A percentile compares a stretch with the other conserved stretches of the same genome.
Conservation (phyloP, 2,113 vertebrate genomes). For the Pogonocichla stellata region DNA sequence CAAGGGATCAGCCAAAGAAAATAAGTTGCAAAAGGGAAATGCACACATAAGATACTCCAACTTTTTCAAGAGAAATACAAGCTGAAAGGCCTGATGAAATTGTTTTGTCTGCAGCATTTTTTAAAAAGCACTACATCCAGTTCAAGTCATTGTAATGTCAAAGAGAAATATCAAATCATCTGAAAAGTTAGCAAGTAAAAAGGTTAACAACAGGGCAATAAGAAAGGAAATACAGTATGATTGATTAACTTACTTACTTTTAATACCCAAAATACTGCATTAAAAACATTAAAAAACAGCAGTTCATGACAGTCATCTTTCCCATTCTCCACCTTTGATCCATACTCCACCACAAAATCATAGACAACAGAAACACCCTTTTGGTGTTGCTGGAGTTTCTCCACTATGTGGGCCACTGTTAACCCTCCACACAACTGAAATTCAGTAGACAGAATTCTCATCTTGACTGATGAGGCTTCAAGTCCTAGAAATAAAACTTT, state of each 20-base stretch:
- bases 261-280: not conserved
- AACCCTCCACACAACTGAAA: not conserved
- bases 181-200: constrained; percentile 34
- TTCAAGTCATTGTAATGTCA: constrained; percentile 6
- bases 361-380: not conserved
- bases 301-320: not conserved
- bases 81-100: not conserved
- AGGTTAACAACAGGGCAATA: constrained; percentile 6
- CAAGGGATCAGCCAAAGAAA: constrained; percentile 40
- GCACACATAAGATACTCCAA: not conserved
- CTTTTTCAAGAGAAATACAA: constrained; percentile 34
- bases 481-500: not conserved
- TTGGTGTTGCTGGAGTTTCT: not conserved
- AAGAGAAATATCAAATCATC: constrained; percentile 33
- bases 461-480: not conserved
- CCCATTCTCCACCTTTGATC: not conserved
- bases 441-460: not conserved
- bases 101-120: not conserved
- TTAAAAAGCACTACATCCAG: not conserved
- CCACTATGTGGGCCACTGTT: not conserved
- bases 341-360: not conserved
- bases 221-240: constrained; percentile 16
- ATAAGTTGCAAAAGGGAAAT: constrained; percentile 26
- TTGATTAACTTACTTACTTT: not conserved
- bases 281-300: not conserved